These are phyloP conservation scores for Drosophila fulvimacula DNA, from an alignment of 2,888 invertebrate genomes.

Conservation along the genomic window DNA sequence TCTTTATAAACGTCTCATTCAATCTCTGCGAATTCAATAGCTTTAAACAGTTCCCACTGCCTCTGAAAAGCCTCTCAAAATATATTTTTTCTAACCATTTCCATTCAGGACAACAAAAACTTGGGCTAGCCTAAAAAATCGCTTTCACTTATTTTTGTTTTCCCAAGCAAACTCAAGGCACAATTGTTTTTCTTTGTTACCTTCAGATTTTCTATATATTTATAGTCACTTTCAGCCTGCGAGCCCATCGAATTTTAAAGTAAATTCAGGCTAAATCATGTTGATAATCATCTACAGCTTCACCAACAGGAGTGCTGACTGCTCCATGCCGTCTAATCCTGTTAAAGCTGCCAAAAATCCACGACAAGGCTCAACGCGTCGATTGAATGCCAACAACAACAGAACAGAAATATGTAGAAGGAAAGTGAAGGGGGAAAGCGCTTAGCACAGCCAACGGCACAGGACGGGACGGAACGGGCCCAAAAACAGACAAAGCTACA, in stretches of 20 bases:
- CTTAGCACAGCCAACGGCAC: slow-evolving; percentile 32
- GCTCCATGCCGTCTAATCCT: slow-evolving; percentile 68
- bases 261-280: slow-evolving; percentile 14
- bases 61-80: background rate
- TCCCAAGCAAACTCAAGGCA: background rate
- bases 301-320: slow-evolving; percentile 27
- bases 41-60: background rate
- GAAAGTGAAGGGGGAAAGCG: slow-evolving; percentile 30
- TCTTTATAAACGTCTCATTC: background rate
- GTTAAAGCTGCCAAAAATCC: slow-evolving; percentile 79
- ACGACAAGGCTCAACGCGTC: slow-evolving; percentile 64
- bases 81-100: background rate
- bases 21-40: background rate
- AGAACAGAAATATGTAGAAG: slow-evolving; percentile 6
- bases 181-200: slow-evolving; percentile 5
- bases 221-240: background rate
- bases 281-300: slow-evolving; percentile 29
- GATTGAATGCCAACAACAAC: slow-evolving; percentile 16
- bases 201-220: slow-evolving; percentile 1
- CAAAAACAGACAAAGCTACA: slow-evolving; percentile 54
- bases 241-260: slow-evolving; percentile 9
- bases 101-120: background rate
- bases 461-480: slow-evolving; percentile 19
- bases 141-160: slow-evolving; percentile 6
- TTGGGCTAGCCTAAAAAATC: background rate